Evolutionary conservation across 2,888 invertebrate species (phyloP).

Genomic region (Galeruca laticollis): DNA sequence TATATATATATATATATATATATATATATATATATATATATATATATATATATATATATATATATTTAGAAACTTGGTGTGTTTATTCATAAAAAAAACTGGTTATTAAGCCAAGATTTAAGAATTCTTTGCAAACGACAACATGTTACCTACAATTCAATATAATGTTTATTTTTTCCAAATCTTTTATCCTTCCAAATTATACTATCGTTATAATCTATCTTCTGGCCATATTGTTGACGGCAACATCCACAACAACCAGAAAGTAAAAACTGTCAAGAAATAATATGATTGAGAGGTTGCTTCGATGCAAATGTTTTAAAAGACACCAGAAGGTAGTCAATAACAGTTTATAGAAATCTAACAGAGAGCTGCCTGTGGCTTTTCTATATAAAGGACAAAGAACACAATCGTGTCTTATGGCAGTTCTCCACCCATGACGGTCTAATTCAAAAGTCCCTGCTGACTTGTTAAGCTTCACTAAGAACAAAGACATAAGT

Average conservation of each 20-base stretch:
- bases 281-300: slow-evolving; percentile 50
- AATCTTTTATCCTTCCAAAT: not conserved
- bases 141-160: not conserved
- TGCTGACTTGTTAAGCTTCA: slow-evolving; percentile 47
- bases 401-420: slow-evolving; percentile 40
- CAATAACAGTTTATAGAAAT: slow-evolving; percentile 53
- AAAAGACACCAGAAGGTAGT: slow-evolving; percentile 44
- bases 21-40: no score
- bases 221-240: slow-evolving; percentile 1
- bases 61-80: no score
- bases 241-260: not conserved
- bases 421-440: slow-evolving; percentile 46
- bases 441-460: slow-evolving; percentile 44
- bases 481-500: slow-evolving; percentile 27
- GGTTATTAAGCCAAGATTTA: no score
- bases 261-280: slow-evolving; percentile 30
- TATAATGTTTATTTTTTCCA: not conserved
- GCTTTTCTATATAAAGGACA: slow-evolving; percentile 43
- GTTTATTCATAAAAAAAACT: no score
- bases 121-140: not conserved
- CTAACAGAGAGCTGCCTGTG: slow-evolving; percentile 46
- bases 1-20: no score
- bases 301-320: slow-evolving; percentile 49
- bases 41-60: no score
- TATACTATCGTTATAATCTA: not conserved